phyloP scores from a whole-genome alignment of 1,140 invertebrate genomes.

The Helicoverpa armigera region DNA sequence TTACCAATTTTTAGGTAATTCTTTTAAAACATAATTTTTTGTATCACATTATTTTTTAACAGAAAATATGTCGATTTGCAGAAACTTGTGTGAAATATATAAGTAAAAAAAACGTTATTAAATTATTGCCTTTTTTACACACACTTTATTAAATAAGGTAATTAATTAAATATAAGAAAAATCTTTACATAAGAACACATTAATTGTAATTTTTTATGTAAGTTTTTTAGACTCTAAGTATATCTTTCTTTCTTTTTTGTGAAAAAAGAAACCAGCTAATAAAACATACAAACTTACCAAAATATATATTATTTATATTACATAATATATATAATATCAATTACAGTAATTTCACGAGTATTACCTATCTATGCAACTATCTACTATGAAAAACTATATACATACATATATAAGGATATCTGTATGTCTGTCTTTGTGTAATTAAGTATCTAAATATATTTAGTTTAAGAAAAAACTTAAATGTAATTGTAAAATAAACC shows the following conservation, averaged over 20 bases:
- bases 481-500: neutral
- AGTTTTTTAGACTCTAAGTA: neutral
- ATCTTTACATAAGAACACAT: neutral
- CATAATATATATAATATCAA: too few relatives aligned
- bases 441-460: neutral
- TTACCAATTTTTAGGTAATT: neutral
- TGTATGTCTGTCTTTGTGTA: too few relatives aligned
- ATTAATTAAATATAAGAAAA: neutral
- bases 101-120: neutral
- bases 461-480: neutral
- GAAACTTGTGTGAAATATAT: neutral
- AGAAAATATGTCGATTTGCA: neutral
- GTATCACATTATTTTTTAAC: neutral
- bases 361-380: too few relatives aligned
- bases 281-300: too few relatives aligned
- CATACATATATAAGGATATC: too few relatives aligned
- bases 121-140: constrained; percentile 2
- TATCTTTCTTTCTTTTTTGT: neutral
- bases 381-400: too few relatives aligned
- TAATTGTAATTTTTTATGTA: neutral
- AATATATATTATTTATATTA: too few relatives aligned
- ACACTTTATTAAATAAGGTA: neutral
- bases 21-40: neutral
- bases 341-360: too few relatives aligned
- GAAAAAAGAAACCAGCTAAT: neutral